phyloP scores from a whole-genome alignment of 1,140 invertebrate genomes.

The Microplitis mediator region DNA sequence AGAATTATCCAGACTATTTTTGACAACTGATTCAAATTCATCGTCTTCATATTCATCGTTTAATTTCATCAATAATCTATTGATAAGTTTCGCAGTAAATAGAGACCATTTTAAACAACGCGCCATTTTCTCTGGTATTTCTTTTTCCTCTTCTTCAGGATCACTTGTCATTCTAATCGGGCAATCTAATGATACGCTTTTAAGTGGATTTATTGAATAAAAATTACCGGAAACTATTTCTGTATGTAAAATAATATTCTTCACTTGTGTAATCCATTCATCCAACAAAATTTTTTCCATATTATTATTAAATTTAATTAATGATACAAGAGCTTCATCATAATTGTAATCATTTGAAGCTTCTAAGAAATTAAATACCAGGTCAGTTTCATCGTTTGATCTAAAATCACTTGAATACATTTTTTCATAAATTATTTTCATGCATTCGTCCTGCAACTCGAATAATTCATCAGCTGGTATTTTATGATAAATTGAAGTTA shows the following conservation, averaged over 20 bases:
- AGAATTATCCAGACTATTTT: constrained; percentile 20
- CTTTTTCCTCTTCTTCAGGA: constrained; percentile 37
- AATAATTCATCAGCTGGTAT: constrained; percentile 25
- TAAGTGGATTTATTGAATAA: constrained; percentile 36
- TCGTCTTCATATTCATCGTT: constrained; percentile 38
- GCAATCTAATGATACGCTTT: constrained; percentile 37
- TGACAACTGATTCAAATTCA: constrained; percentile 20
- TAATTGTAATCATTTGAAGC: constrained; percentile 38
- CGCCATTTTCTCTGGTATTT: constrained; percentile 39
- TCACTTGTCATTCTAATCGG: constrained; percentile 21
- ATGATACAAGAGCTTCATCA: constrained; percentile 38
- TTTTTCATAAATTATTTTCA: constrained; percentile 34
- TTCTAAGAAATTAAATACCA: constrained; percentile 56
- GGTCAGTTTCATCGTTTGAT: constrained; percentile 49
- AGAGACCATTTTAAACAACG: constrained; percentile 54
- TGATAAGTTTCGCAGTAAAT: constrained; percentile 48
- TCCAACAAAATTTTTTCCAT: constrained; percentile 9
- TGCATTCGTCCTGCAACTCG: constrained; percentile 25
- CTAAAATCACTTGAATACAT: constrained; percentile 43
- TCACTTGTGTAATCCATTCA: constrained; percentile 45
- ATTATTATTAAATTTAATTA: constrained; percentile 44
- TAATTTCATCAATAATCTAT: constrained; percentile 41
- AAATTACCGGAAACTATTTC: constrained; percentile 53
- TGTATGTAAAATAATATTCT: constrained; percentile 45
- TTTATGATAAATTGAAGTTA: constrained; percentile 27